phyloP scores from a whole-genome alignment of 2,888 invertebrate species.

The Augiades crinisus region DNA sequence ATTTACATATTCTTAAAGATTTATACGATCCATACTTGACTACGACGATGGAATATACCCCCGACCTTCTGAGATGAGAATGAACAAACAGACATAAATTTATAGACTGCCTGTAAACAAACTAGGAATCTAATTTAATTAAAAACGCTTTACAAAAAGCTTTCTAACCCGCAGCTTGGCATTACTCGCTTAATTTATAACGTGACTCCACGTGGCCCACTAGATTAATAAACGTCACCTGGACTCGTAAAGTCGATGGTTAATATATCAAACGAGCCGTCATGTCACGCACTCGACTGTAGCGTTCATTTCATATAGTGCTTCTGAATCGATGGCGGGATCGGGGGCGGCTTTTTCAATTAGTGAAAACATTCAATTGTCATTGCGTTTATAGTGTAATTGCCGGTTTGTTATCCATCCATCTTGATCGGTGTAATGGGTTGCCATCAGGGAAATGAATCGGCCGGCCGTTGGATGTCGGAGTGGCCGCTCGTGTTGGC shows the following conservation, averaged over 20 bases:
- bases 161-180: neutral
- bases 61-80: too few species aligned
- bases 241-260: slow-evolving; percentile 70
- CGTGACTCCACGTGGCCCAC: slow-evolving; percentile 53
- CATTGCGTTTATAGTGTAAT: slow-evolving; percentile 77
- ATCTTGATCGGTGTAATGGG: slow-evolving; percentile 77
- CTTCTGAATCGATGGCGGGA: slow-evolving; percentile 64
- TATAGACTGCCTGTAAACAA: too few species aligned
- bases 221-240: slow-evolving; percentile 73
- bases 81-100: too few species aligned
- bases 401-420: slow-evolving; percentile 76
- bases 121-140: neutral
- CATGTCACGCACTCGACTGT: slow-evolving; percentile 57
- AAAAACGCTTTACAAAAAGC: neutral
- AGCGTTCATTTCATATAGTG: slow-evolving; percentile 78
- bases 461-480: slow-evolving; percentile 47
- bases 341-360: slow-evolving; percentile 74
- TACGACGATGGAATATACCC: too few species aligned
- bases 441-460: slow-evolving; percentile 77
- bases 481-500: slow-evolving; percentile 59
- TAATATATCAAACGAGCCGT: slow-evolving; percentile 64
- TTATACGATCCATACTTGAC: too few species aligned
- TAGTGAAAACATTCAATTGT: slow-evolving; percentile 77
- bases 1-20: too few species aligned
- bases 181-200: slow-evolving; percentile 52